Evolutionary conservation across 2,888 invertebrate species (phyloP).

Genomic region (Phengaris alcon): DNA sequence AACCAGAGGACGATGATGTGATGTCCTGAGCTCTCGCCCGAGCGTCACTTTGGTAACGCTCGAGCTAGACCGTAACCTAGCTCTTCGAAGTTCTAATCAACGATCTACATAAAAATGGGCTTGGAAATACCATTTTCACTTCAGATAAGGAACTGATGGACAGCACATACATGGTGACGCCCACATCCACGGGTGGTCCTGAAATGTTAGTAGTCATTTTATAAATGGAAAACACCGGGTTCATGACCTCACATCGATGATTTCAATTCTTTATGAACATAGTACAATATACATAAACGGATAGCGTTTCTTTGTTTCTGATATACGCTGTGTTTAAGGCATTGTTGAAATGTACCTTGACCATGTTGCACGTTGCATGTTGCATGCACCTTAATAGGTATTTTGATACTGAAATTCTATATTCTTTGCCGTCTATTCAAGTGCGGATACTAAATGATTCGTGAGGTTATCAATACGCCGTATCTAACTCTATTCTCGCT

Average conservation of each 20-base stretch:
- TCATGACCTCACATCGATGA: slow-evolving; percentile 43
- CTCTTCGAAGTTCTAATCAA: slow-evolving; percentile 49
- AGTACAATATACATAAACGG: slow-evolving; percentile 9
- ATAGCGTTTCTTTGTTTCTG: slow-evolving; percentile 8
- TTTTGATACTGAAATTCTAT: slow-evolving; percentile 10
- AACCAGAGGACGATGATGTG: slow-evolving; percentile 51
- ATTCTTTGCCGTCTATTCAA: slow-evolving; percentile 19
- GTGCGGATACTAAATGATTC: not conserved
- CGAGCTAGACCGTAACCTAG: slow-evolving; percentile 55
- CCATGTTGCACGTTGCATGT: no score
- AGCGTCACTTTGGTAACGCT: slow-evolving; percentile 48
- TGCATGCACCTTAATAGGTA: no score
- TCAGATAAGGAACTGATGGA: slow-evolving; percentile 90
- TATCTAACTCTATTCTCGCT: not conserved
- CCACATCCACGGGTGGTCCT: slow-evolving; percentile 88
- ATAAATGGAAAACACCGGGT: slow-evolving; percentile 41
- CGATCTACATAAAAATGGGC: slow-evolving; percentile 57
- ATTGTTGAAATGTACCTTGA: not conserved
- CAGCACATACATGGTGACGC: slow-evolving; percentile 90
- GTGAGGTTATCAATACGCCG: not conserved
- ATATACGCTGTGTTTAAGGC: not conserved
- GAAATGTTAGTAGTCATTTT: slow-evolving; percentile 60
- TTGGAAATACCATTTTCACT: slow-evolving; percentile 86
- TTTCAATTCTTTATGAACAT: not conserved
- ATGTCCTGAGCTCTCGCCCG: slow-evolving; percentile 50